Percentiles rank a stretch among this genome's conserved stretches.
These are phyloP conservation scores for Samia ricini DNA, from an alignment of 1,140 invertebrate genomes.

Conservation along the genomic window DNA sequence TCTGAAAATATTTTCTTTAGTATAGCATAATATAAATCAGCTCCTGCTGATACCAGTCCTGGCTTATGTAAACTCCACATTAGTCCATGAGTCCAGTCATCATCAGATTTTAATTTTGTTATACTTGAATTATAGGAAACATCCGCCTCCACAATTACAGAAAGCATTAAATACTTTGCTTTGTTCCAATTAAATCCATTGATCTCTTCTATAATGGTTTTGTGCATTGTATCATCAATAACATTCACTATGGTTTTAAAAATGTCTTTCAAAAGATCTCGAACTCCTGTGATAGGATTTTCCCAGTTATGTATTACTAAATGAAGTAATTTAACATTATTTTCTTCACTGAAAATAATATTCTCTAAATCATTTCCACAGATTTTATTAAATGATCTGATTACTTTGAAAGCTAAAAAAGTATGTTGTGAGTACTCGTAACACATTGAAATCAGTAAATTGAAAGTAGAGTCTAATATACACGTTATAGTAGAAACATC, in stretches of 20 bases:
- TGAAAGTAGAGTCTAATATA: conserved; percentile 38
- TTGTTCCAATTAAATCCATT: conserved; percentile 71
- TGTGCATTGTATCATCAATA: conserved; percentile 34
- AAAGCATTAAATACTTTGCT: conserved; percentile 69
- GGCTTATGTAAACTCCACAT: conserved; percentile 60
- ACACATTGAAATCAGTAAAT: conserved; percentile 45
- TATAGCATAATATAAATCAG: conserved; percentile 68
- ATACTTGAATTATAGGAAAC: conserved; percentile 29
- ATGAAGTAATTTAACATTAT: conserved; percentile 51
- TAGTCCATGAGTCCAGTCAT: conserved; percentile 56
- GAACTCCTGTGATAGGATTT: conserved; percentile 67
- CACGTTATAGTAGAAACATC: conserved; percentile 16
- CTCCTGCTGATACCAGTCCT: conserved; percentile 66
- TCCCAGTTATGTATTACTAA: conserved; percentile 74
- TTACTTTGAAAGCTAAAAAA: conserved; percentile 64
- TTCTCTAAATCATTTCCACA: conserved; percentile 42
- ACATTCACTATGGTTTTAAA: conserved; percentile 50
- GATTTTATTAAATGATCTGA: conserved; percentile 59
- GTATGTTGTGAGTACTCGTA: conserved; percentile 69
- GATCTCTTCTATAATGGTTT: conserved; percentile 48
- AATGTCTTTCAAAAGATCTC: conserved; percentile 61
- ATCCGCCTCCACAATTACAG: conserved; percentile 47
- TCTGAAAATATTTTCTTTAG: conserved; percentile 52
- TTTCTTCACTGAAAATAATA: conserved; percentile 38
- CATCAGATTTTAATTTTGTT: conserved; percentile 19